Evolutionary conservation across 1,140 invertebrate genomes (phyloP).

Genomic region (Temnothorax nylanderi): DNA sequence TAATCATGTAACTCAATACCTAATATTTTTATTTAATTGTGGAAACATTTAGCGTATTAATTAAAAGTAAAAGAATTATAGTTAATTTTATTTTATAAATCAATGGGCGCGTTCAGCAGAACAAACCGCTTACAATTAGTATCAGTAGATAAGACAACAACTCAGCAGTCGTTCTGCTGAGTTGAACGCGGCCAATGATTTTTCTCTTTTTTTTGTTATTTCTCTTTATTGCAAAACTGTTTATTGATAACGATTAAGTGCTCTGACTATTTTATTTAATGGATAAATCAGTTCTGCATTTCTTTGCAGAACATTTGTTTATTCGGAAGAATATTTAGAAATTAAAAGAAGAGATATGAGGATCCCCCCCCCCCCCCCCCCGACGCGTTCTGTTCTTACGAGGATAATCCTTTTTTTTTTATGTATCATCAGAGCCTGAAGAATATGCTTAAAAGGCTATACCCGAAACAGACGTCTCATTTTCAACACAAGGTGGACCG

Average conservation of each 20-base stretch:
- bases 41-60: neutral
- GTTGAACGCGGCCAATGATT: neutral
- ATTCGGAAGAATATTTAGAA: slow-evolving; percentile 22
- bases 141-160: too few species aligned
- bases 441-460: slow-evolving; percentile 71
- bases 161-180: too few species aligned
- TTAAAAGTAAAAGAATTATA: neutral
- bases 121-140: too few species aligned
- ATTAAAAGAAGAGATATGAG: neutral
- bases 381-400: neutral
- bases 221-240: neutral
- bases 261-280: neutral
- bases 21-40: neutral
- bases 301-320: neutral
- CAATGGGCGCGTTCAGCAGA: too few species aligned
- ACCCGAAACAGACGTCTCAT: slow-evolving; percentile 57
- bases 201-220: neutral
- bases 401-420: slow-evolving; percentile 57
- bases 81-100: neutral
- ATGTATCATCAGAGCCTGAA: slow-evolving; percentile 48
- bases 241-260: neutral
- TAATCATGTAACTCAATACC: neutral
- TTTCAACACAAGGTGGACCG: slow-evolving; percentile 74
- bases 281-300: neutral
- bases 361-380: too few species aligned